Conservation (phyloP, 2,888 invertebrate species). For the Parnassius apollo region DNA sequence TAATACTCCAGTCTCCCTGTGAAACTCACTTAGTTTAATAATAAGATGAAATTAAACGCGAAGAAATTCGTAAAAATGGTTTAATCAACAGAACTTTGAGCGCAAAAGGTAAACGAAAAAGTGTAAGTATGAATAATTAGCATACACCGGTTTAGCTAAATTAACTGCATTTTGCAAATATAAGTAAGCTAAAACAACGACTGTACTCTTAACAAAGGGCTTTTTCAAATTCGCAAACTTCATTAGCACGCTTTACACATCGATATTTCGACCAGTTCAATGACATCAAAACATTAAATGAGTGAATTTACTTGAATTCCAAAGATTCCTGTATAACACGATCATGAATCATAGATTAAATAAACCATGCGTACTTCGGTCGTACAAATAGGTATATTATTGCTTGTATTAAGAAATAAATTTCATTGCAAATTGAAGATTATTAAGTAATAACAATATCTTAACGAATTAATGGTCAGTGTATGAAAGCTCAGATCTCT, state of each 20-base stretch:
- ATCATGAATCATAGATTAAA: constrained; percentile 24
- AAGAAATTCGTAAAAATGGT: too few species aligned
- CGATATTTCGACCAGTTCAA: constrained; percentile 26
- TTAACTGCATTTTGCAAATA: constrained; percentile 23
- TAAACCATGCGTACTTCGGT: constrained; percentile 13
- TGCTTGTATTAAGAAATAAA: constrained; percentile 27
- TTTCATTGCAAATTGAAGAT: constrained; percentile 22
- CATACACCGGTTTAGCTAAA: constrained; percentile 10
- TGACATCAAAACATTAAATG: constrained; percentile 20
- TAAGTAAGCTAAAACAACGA: constrained; percentile 21
- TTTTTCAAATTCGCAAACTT: constrained; percentile 25
- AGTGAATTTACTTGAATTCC: constrained; percentile 15
- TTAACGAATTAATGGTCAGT: constrained; percentile 24
- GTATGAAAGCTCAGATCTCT: constrained; percentile 9
- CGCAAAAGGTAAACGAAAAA: too few species aligned
- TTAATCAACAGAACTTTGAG: too few species aligned
- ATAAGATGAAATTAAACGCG: too few species aligned
- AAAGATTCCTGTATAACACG: constrained; percentile 6
- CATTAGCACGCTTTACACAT: constrained; percentile 29
- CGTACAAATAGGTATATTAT: constrained; percentile 19
- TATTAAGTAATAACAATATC: constrained; percentile 29
- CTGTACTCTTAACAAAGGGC: constrained; percentile 19
- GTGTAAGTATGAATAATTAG: constrained; percentile 12
- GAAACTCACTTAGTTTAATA: too few species aligned
- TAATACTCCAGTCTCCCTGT: too few species aligned